Conservation (phyloP, 2,888 invertebrate species). For the Morpho deidamia region DNA sequence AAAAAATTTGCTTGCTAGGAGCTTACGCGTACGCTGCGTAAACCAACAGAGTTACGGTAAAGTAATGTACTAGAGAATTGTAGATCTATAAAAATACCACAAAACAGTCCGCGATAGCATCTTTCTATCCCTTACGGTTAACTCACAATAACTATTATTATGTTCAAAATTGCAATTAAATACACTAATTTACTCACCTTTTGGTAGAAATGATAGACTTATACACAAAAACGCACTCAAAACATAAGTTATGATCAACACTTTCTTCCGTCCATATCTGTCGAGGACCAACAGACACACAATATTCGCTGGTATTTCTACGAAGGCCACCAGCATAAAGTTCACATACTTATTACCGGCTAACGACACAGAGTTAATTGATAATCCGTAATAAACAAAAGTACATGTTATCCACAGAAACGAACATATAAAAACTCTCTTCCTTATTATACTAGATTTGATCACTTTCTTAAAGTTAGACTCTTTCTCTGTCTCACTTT, state of each 20-base stretch:
- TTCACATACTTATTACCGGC: constrained; percentile 87
- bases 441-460: constrained; percentile 73
- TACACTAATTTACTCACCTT: constrained; percentile 58
- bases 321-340: constrained; percentile 81
- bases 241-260: constrained; percentile 80
- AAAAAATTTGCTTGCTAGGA: too few species aligned
- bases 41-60: too few species aligned
- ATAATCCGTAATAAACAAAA: constrained; percentile 89
- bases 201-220: constrained; percentile 78
- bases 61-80: too few species aligned
- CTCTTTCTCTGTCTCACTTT: constrained; percentile 24
- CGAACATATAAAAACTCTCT: constrained; percentile 81
- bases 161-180: too few species aligned
- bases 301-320: constrained; percentile 86
- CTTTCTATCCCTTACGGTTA: too few species aligned
- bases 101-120: too few species aligned
- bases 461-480: constrained; percentile 64
- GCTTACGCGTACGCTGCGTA: too few species aligned
- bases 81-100: too few species aligned
- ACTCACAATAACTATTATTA: too few species aligned
- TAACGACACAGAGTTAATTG: constrained; percentile 86
- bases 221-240: constrained; percentile 81
- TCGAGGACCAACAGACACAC: constrained; percentile 81
- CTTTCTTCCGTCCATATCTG: constrained; percentile 80
- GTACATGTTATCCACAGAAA: constrained; percentile 89